Conservation (phyloP, 2,113 vertebrate genomes). For the Oreochromis tanganicae region DNA sequence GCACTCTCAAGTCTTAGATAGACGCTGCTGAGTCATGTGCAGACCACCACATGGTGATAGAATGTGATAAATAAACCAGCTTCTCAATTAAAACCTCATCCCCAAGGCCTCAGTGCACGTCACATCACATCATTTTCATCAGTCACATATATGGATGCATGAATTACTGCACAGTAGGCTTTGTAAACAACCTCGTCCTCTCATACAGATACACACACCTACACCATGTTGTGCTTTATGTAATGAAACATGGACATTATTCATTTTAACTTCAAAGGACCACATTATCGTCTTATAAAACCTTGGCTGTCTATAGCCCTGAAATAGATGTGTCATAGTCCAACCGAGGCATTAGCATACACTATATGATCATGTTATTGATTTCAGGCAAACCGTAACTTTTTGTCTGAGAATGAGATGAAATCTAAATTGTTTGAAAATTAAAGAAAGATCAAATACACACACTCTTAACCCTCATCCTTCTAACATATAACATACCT, state of each 20-base stretch:
- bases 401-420: not conserved
- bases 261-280: not conserved
- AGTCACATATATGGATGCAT: not conserved
- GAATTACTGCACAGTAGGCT: not conserved
- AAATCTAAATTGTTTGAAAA: not conserved
- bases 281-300: not conserved
- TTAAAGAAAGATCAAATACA: not conserved
- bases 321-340: not conserved
- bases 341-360: not conserved
- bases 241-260: not conserved
- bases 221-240: not conserved
- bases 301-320: not conserved
- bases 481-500: not conserved
- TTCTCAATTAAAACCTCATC: slow-evolving; percentile 40
- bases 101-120: not conserved
- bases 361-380: not conserved
- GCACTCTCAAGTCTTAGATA: not conserved
- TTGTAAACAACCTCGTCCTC: not conserved
- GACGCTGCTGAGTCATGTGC: not conserved
- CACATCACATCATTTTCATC: slow-evolving; percentile 22
- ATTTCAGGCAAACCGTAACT: not conserved
- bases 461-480: not conserved
- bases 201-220: not conserved
- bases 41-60: slow-evolving; percentile 29
- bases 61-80: slow-evolving; percentile 12